Percentiles rank a stretch among this genome's conserved stretches.
Evolutionary conservation across 2,113 vertebrate genomes (phyloP).

Genomic region (Strix uralensis): DNA sequence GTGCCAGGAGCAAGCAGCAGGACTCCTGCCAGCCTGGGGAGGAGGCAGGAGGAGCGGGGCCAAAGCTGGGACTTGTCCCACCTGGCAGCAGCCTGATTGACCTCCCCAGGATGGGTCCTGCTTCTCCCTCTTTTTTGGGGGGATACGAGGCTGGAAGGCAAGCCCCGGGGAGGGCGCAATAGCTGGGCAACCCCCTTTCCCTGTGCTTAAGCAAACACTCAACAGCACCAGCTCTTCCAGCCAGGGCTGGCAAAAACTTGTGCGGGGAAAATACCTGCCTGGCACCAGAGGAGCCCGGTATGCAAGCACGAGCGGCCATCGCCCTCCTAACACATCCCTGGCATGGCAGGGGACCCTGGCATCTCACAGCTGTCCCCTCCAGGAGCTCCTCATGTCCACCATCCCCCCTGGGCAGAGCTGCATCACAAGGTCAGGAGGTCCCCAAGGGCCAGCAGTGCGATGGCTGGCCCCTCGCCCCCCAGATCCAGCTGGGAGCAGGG

Average conservation of each 20-base stretch:
- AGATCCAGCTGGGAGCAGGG: background rate
- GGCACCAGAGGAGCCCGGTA: background rate
- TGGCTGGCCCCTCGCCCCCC: fast-evolving
- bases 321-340: background rate
- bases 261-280: background rate
- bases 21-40: background rate
- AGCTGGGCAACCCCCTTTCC: background rate
- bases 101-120: background rate
- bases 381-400: background rate
- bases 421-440: background rate
- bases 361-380: background rate
- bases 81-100: background rate
- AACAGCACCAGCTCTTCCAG: background rate
- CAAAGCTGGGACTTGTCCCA: background rate
- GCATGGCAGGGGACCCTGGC: background rate
- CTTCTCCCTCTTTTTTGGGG: background rate
- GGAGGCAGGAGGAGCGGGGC: background rate
- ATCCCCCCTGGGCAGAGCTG: no score
- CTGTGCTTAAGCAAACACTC: background rate
- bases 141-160: background rate
- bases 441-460: background rate
- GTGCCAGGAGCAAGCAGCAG: background rate
- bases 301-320: background rate
- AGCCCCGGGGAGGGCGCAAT: background rate
- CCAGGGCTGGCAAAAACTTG: background rate